Evolutionary conservation across 2,888 invertebrate genomes (phyloP), one percentile per base, ranked within the genome.

Genomic region (Nomada fabriciana): DNA sequence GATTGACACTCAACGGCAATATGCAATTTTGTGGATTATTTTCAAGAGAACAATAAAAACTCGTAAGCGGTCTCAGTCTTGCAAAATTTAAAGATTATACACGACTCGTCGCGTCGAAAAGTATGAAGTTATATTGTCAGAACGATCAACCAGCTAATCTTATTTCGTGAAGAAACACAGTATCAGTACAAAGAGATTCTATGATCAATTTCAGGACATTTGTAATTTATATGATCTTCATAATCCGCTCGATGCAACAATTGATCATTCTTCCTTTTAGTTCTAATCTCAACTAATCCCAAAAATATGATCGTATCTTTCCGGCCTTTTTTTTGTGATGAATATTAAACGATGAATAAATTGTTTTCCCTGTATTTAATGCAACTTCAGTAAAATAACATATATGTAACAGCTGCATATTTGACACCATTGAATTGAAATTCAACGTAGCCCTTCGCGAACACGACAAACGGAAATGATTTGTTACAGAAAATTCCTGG

Each of bases 91-190:
- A 18, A 20, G n/a, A n/a, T 29, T 23, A 43, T 53, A 61, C 13
- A 74, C 67, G 15, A 43, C 36, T 20, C 20, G 15, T 15, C 11
- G 29, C 43, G 43, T 63, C 23, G 52, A 50, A 20, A 59, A n/a
- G 23, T n/a, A 42, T 29, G 47, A 60, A 65, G 71, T 78, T 23
- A 60, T 71, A 78, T 77, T 71, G 43, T 71, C 78, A 53, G 50
- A 64, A 1, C 18, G 53, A 47, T 61, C 50, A 55, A 18, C 29
- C 42, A 20, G 57, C 53, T 76, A 43, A 76, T 64, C 59, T 43
- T 36, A 57, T 52, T 42, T n/a, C n/a, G 10, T 5, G 43, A 43
- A 42, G 50, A 50, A 29, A 76, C 13, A 42, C 29, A 5, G 63
- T 50, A 55, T 15, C 23, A 10, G 11, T 15, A 59, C 1, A 43